Conservation (phyloP, 2,888 invertebrate genomes). For the Malthinus seriepunctatus region DNA sequence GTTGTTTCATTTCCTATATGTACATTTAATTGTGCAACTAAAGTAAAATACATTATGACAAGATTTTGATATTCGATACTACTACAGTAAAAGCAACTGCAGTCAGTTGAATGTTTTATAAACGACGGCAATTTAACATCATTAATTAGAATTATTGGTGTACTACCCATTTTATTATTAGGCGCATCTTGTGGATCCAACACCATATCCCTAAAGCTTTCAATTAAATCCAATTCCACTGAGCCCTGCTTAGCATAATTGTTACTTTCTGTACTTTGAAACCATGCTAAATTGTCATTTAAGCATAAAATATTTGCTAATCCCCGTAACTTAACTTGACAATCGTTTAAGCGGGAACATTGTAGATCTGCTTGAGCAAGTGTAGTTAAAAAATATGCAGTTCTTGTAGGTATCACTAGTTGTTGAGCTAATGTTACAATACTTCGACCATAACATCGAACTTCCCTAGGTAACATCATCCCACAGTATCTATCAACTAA, state of each 20-base stretch:
- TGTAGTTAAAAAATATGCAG: conserved; percentile 39
- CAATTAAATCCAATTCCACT: not conserved
- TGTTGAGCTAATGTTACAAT: conserved; percentile 42
- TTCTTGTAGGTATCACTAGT: conserved; percentile 42
- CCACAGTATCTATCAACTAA: conserved; percentile 37
- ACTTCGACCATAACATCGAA: conserved; percentile 39
- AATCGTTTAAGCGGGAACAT: conserved; percentile 41
- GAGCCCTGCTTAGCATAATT: no score
- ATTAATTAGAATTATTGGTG: conserved; percentile 34
- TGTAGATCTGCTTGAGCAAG: conserved; percentile 44
- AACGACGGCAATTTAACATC: conserved; percentile 37
- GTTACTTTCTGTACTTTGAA: not conserved
- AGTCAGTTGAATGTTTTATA: conserved; percentile 34
- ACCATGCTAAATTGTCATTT: conserved; percentile 10
- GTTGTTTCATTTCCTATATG: conserved; percentile 26
- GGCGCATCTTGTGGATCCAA: not conserved
- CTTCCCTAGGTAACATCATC: conserved; percentile 42
- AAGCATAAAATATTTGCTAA: conserved; percentile 41
- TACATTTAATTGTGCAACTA: conserved; percentile 38
- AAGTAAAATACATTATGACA: conserved; percentile 34
- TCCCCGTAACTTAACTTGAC: conserved; percentile 42
- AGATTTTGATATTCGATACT: conserved; percentile 41
- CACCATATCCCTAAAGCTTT: conserved; percentile 1
- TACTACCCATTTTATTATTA: not conserved
- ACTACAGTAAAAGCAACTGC: conserved; percentile 41